Evolutionary conservation across 2,113 vertebrate species (phyloP), one percentile per base, ranked within the genome.

Genomic region (Nothoprocta pentlandii): DNA sequence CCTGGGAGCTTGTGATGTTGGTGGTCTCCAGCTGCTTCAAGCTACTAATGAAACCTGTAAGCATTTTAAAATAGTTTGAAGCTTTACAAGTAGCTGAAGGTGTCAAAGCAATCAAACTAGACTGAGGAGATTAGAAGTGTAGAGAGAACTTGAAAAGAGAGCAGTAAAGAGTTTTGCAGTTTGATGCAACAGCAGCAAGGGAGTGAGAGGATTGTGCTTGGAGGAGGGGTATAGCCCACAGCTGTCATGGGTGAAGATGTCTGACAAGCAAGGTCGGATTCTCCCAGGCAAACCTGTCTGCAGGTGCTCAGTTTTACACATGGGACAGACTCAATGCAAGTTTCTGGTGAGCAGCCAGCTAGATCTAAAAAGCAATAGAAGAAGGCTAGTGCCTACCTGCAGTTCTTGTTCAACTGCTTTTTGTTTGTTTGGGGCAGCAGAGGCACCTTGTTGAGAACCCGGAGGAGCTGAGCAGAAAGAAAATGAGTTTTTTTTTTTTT

Each of bases 241-340:
- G 6, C 22, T 23, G 11, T 25, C 26, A 4, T 3, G 16, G 16
- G 4, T 42, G n/a, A 16, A 59, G 16, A 11, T 46, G 28, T 19
- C 13, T 66, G 39, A 34, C 51, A 32, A 74, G 15, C 8, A 44
- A 82, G 34, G 12, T 19, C 10, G 47, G 9, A 25, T 19, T 9
- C 23, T 89, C 6, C 13, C 82, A 5, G 42, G 22, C 74, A 23
- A 46, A 4, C 26, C 0, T 15, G 21, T 46, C 7, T 80, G 8
- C 42, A 32, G 8, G 2, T 78, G 21, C 5, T 74, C 54, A 42
- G 14, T 9, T 49, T 51, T 70, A 19, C 1, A 2, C 0, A 0
- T 19, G 19, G 56, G 56, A 13, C 44, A 7, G 21, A 39, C 9
- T 12, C 4, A 17, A 11, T 14, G 26, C 5, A 47, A 19, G 41